phyloP scores from a whole-genome alignment of 2,113 vertebrate genomes.

The Catagonus wagneri region DNA sequence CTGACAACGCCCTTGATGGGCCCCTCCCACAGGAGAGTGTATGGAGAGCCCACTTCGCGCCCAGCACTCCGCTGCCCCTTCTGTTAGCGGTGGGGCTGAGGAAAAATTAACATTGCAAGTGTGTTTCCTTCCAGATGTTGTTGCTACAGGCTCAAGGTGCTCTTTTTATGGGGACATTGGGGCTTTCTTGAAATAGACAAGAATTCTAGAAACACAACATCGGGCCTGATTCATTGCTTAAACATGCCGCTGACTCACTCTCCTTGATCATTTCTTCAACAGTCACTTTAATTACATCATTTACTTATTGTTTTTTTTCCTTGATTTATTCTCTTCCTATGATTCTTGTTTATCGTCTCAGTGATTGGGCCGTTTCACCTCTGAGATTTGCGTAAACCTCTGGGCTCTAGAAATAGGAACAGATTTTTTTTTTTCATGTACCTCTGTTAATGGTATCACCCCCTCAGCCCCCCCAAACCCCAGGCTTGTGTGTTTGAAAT shows the following conservation, averaged over 20 bases:
- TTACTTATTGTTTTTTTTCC: slow-evolving; percentile 49
- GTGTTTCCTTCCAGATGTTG: slow-evolving; percentile 71
- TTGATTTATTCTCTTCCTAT: slow-evolving; percentile 24
- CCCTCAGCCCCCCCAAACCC: background rate
- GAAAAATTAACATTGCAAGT: slow-evolving; percentile 51
- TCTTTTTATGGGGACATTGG: slow-evolving; percentile 72
- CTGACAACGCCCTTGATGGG: background rate
- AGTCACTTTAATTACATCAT: slow-evolving; percentile 78
- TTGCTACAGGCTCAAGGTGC: slow-evolving; percentile 72
- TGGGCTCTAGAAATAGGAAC: background rate
- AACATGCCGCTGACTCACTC: slow-evolving; percentile 72
- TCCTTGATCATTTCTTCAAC: slow-evolving; percentile 64
- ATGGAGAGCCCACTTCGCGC: accelerated
- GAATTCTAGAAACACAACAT: slow-evolving; percentile 65
- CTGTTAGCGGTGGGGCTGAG: background rate
- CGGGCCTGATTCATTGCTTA: slow-evolving; percentile 63
- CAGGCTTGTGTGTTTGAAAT: background rate
- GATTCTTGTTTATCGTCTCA: slow-evolving; percentile 20
- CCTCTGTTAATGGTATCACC: background rate
- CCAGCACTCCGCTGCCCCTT: background rate
- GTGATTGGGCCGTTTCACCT: background rate
- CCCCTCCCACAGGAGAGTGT: background rate
- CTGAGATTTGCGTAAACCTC: background rate
- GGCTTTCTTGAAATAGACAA: slow-evolving; percentile 73
- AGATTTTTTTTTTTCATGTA: background rate